Evolutionary conservation across 2,113 vertebrate genomes (phyloP).

Genomic region (Oceanites oceanicus): DNA sequence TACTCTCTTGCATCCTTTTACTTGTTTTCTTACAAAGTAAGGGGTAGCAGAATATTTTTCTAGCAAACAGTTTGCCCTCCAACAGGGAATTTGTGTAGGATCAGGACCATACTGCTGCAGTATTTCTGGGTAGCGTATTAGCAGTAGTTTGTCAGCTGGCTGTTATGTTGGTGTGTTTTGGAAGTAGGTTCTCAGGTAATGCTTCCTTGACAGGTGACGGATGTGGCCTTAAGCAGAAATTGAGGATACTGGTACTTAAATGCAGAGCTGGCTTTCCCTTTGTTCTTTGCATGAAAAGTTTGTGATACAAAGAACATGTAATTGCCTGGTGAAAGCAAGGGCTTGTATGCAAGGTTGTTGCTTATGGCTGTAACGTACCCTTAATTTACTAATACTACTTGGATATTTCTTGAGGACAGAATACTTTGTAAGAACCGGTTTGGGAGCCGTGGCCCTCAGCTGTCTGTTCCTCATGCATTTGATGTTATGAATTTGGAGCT

Average conservation of each 20-base stretch:
- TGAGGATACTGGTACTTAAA: slow-evolving; percentile 9
- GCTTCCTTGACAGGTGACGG: neutral
- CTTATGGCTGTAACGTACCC: neutral
- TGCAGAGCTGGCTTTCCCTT: slow-evolving; percentile 32
- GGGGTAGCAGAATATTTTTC: neutral
- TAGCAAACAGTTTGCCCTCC: neutral
- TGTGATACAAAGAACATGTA: neutral
- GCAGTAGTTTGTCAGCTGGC: neutral
- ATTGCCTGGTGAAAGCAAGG: neutral
- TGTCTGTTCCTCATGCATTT: neutral
- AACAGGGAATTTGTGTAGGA: neutral
- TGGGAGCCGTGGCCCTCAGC: neutral
- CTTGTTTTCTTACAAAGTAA: neutral
- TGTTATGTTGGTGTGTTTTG: neutral
- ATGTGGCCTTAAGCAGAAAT: slow-evolving; percentile 1
- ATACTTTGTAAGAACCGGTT: neutral
- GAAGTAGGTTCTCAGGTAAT: neutral
- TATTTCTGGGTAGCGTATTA: neutral
- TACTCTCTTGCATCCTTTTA: neutral
- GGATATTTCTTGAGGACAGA: neutral
- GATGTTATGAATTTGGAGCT: neutral
- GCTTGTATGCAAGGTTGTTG: neutral
- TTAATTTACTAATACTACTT: neutral
- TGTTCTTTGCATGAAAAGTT: neutral
- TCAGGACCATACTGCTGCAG: neutral